Evolutionary conservation across 2,797 vertebrate genomes (phyloP).

Genomic region (Nyctibius grandis): DNA sequence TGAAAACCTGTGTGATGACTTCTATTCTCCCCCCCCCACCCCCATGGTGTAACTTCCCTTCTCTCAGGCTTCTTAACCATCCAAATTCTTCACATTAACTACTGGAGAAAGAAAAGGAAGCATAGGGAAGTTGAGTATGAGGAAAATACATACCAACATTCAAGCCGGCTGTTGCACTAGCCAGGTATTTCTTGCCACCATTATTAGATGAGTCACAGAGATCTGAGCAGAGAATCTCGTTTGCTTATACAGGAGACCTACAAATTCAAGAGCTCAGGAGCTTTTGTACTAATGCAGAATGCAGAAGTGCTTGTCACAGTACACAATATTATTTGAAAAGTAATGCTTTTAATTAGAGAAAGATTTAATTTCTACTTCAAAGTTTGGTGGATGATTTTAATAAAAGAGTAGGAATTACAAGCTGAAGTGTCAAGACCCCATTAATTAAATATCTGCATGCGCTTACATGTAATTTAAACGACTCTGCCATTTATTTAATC

Average conservation of each 20-base stretch:
- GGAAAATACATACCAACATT: background rate
- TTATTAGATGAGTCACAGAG: background rate
- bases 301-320: background rate
- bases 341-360: constrained; percentile 30
- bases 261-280: background rate
- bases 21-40: background rate
- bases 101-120: background rate
- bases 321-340: background rate
- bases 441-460: constrained; percentile 42
- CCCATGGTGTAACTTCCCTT: background rate
- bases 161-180: rapidly evolving
- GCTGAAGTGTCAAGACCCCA: background rate
- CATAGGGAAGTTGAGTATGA: background rate
- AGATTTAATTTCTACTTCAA: constrained; percentile 10
- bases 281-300: background rate
- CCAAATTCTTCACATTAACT: background rate
- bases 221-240: background rate
- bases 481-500: background rate
- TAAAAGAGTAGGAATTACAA: constrained; percentile 20
- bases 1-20: background rate
- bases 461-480: background rate
- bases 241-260: background rate
- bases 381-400: constrained; percentile 35
- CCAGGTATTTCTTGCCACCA: background rate
- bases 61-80: background rate